Evolutionary conservation across 1,140 invertebrate genomes (phyloP).

Genomic region (Scaptomyza montana): DNA sequence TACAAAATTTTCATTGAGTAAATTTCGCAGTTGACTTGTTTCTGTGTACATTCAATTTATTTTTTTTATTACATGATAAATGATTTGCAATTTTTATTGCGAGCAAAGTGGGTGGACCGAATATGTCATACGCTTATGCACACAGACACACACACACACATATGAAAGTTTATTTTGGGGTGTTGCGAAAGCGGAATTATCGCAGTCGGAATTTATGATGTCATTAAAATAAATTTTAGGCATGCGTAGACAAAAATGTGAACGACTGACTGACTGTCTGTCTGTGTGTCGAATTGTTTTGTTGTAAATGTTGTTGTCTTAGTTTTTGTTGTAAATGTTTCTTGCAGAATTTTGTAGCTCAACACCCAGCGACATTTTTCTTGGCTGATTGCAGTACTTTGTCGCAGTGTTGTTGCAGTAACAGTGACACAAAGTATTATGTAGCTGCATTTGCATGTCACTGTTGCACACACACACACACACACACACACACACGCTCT

Average conservation of each 20-base stretch:
- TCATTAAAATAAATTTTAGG: constrained; percentile 80
- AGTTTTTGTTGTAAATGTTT: constrained; percentile 29
- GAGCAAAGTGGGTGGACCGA: constrained; percentile 19
- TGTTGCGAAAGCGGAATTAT: constrained; percentile 46
- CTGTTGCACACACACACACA: constrained; percentile 27
- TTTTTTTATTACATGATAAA: constrained; percentile 63
- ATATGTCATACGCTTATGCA: constrained; percentile 57
- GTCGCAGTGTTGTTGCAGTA: constrained; percentile 47
- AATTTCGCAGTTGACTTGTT: neutral
- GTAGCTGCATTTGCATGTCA: constrained; percentile 61
- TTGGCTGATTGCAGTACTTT: constrained; percentile 71
- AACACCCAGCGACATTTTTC: constrained; percentile 60
- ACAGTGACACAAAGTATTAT: constrained; percentile 76
- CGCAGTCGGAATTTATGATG: constrained; percentile 72
- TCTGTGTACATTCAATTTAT: neutral
- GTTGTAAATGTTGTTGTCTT: constrained; percentile 8
- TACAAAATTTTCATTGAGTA: neutral
- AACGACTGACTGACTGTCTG: constrained; percentile 3
- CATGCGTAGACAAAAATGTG: constrained; percentile 67
- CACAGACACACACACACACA: constrained; percentile 21
- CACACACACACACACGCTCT: neutral
- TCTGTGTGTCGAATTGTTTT: constrained; percentile 44
- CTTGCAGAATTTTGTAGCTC: constrained; percentile 14
- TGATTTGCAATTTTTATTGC: constrained; percentile 57
- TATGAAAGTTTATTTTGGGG: constrained; percentile 25